Base-by-base conservation (phyloP, 2,113 vertebrate genomes). In the Nettapus auritus region DNA sequence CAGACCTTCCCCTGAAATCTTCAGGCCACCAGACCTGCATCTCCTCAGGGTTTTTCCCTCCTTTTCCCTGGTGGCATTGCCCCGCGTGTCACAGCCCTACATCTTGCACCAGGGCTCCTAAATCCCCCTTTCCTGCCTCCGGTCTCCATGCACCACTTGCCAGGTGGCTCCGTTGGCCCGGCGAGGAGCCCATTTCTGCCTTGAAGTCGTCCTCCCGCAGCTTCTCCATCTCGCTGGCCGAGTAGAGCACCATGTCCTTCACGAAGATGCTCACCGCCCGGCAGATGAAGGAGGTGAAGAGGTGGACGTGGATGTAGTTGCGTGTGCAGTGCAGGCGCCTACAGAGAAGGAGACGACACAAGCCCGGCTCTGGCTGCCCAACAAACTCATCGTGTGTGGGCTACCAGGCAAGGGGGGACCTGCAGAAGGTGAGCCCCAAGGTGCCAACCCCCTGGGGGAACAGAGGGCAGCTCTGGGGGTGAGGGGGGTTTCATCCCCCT, bases 291-390 rank as follows among this genome's bases (percentile, higher is more conserved):
- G 99, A 99, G 57, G 98, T 88, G 94, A 99, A 99, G 87, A 99
- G 99, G 94, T 99, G 98, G 31, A 99, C 95, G 86, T 99, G 99
- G 98, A 99, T 99, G 98, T 98, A 99, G 80, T 99, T 99, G 57
- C 99, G 98, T 2, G 99, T 99, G 97, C 99, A 99, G 97, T 99
- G 99, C 68, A 99, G 98, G 76, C 98, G 98, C 91, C 99, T 99
- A 3, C 0, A 1, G 74, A 60, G 52, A 42, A 69, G 67, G 59
- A 13, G 0, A 48, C 0, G 66, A n/a, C 60, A 29, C 0, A 0
- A 87, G 26, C 73, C 77, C 59, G 7, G 23, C 6, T 70, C 25
- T 22, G 1, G n/a, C 69, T 55, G 82, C 90, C 87, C 71, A 12
- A 10, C 13, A 13, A 23, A 12, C 63, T 34, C 82, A 5, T 50